Conservation (phyloP, 37 sponge, comb jelly and placozoan species). For the Beroe forskalii region DNA sequence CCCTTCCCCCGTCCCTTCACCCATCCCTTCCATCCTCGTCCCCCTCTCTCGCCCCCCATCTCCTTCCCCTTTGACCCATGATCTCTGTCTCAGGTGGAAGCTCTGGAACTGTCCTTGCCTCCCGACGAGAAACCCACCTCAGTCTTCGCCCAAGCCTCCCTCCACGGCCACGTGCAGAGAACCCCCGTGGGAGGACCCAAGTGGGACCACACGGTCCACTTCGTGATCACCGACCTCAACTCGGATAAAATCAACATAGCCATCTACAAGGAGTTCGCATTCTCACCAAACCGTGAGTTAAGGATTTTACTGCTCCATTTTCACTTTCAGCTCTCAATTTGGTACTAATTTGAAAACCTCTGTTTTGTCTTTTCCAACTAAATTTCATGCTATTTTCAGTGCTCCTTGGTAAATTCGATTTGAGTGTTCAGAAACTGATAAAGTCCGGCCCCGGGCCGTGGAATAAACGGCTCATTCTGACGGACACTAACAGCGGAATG, state of each 20-base stretch:
- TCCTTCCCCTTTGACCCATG: too few species aligned
- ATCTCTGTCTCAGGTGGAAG: slow-evolving; percentile 56
- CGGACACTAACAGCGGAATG: slow-evolving; percentile 60
- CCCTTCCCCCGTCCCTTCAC: too few species aligned
- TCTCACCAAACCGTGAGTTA: slow-evolving; percentile 49
- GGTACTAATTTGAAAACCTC: too few species aligned
- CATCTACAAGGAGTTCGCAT: slow-evolving; percentile 37
- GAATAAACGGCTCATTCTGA: slow-evolving; percentile 59
- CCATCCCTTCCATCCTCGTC: too few species aligned
- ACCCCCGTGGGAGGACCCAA: slow-evolving; percentile 26
- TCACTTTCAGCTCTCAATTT: too few species aligned
- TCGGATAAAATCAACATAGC: slow-evolving; percentile 54
- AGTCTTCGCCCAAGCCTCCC: slow-evolving; percentile 27
- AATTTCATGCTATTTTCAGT: slow-evolving; percentile 63
- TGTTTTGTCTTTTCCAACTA: too few species aligned
- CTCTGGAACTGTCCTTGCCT: slow-evolving; percentile 29
- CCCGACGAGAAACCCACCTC: slow-evolving; percentile 35
- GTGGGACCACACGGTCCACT: slow-evolving; percentile 45
- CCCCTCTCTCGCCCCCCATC: too few species aligned
- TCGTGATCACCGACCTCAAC: background rate
- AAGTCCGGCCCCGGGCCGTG: slow-evolving; percentile 42
- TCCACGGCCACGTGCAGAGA: slow-evolving; percentile 34
- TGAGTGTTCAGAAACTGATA: slow-evolving; percentile 32
- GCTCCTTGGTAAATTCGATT: slow-evolving; percentile 38
- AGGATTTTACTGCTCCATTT: too few species aligned